Evolutionary conservation across 2,888 invertebrate species (phyloP).

Genomic region (Diarsia mendica): DNA sequence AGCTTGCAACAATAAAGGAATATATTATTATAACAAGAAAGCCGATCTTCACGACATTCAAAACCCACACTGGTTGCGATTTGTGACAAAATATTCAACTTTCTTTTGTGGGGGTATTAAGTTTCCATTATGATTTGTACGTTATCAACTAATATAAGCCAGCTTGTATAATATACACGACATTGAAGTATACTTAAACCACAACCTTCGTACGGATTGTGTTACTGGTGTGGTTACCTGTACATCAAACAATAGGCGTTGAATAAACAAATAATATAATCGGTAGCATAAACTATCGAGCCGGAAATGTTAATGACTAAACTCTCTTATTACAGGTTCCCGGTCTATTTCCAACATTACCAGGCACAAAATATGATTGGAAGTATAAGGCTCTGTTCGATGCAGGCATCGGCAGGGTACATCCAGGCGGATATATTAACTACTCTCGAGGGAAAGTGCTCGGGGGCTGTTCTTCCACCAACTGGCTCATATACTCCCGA

Average conservation of each 20-base stretch:
- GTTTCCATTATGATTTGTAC: background rate
- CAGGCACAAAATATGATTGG: conserved; percentile 75
- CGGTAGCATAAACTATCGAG: background rate
- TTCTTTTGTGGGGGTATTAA: too few species aligned
- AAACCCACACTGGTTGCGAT: background rate
- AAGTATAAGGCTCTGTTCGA: conserved; percentile 70
- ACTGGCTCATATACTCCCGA: conserved; percentile 76
- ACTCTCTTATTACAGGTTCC: conserved; percentile 72
- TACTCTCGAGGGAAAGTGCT: conserved; percentile 76
- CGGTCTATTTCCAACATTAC: conserved; percentile 72
- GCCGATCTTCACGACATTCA: background rate
- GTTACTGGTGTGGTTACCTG: conserved; percentile 5
- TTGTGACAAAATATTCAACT: background rate
- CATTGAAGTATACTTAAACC: conserved; percentile 1
- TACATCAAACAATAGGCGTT: background rate
- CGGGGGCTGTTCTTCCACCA: conserved; percentile 76
- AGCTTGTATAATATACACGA: too few species aligned
- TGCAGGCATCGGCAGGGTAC: conserved; percentile 69
- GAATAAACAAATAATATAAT: background rate
- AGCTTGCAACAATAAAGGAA: background rate
- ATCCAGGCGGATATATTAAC: conserved; percentile 61
- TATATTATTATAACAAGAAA: background rate
- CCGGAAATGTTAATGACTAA: background rate
- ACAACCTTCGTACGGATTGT: conserved; percentile 4
- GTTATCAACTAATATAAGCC: background rate